Conservation (phyloP, 2,888 invertebrate genomes). For the Rhagium mordax region DNA sequence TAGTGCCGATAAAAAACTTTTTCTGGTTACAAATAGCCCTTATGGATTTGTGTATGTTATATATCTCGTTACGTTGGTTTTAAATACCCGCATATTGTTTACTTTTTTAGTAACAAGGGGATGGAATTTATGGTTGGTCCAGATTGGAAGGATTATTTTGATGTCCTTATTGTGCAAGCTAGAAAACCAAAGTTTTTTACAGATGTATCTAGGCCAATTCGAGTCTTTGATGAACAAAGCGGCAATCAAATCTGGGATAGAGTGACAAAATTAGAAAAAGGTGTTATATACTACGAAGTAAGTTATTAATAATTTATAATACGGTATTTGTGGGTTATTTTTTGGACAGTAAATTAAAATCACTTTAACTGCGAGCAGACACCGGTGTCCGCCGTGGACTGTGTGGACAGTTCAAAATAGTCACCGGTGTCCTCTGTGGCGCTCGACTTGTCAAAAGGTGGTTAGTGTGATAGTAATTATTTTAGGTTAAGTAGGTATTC, state of each 20-base stretch:
- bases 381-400: no score
- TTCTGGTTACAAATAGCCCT: conserved; percentile 97
- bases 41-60: conserved; percentile 82
- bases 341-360: no score
- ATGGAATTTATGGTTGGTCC: conserved; percentile 91
- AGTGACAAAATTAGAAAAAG: conserved; percentile 88
- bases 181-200: conserved; percentile 97
- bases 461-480: no score
- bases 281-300: conserved; percentile 92
- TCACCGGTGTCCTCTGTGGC: no score
- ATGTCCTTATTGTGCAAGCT: conserved; percentile 95
- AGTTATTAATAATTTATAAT: conserved; percentile 20
- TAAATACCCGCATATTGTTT: not conserved
- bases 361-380: no score
- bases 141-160: conserved; percentile 93
- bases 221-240: conserved; percentile 87
- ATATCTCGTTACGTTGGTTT: not conserved
- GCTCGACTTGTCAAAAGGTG: no score
- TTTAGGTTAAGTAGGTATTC: no score
- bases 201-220: conserved; percentile 90
- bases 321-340: no score
- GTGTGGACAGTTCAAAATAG: no score
- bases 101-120: conserved; percentile 83
- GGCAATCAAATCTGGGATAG: conserved; percentile 93
- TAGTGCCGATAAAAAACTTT: conserved; percentile 87